Evolutionary conservation across 2,888 invertebrate genomes (phyloP).

Genomic region (Gymnoscelis rufifasciata): DNA sequence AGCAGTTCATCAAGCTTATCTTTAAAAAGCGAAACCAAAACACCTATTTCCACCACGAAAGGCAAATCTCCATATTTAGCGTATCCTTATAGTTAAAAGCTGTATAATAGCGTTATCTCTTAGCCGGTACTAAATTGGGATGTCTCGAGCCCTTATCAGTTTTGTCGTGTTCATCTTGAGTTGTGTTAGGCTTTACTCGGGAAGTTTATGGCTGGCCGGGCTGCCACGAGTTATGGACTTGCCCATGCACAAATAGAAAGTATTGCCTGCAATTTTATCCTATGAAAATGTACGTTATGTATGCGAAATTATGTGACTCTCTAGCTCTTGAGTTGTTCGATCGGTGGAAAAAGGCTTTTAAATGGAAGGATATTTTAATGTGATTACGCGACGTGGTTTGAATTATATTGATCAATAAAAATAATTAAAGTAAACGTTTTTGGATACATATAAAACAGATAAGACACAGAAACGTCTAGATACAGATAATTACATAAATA

Average conservation of each 20-base stretch:
- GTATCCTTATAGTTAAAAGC: conserved; percentile 79
- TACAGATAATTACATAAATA: too few relatives aligned
- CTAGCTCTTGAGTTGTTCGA: too few relatives aligned
- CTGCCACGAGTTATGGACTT: conserved; percentile 50
- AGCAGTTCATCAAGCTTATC: neutral
- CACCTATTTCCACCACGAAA: conserved; percentile 41
- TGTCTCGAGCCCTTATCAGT: conserved; percentile 73
- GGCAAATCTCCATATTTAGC: conserved; percentile 71
- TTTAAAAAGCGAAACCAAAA: neutral
- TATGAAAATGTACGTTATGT: too few relatives aligned
- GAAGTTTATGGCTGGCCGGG: conserved; percentile 69
- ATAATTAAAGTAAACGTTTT: too few relatives aligned
- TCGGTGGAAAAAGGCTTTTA: too few relatives aligned
- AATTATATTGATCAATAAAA: too few relatives aligned
- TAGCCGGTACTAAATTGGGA: conserved; percentile 77
- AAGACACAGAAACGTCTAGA: too few relatives aligned
- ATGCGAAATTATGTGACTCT: too few relatives aligned
- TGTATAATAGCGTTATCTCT: conserved; percentile 77
- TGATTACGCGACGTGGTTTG: too few relatives aligned
- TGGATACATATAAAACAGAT: too few relatives aligned
- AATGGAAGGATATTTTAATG: too few relatives aligned
- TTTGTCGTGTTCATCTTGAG: conserved; percentile 78
- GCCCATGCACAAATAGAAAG: conserved; percentile 12
- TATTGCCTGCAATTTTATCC: conserved; percentile 11
- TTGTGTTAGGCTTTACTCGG: conserved; percentile 77